Evolutionary conservation across 2,888 invertebrate species (phyloP).

Genomic region (Panopea generosa): DNA sequence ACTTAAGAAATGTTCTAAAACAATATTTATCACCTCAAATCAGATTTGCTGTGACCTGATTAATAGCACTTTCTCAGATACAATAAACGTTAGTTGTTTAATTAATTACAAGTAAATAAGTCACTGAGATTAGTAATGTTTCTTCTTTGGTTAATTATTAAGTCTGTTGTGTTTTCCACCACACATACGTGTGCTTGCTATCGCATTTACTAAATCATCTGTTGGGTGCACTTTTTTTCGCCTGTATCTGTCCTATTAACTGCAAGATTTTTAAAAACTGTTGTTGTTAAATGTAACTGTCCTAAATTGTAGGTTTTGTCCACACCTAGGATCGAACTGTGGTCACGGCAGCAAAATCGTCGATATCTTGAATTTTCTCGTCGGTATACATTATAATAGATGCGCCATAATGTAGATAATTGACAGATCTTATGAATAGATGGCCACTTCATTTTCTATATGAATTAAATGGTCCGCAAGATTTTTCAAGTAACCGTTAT

Average conservation of each 20-base stretch:
- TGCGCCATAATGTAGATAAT: conserved; percentile 12
- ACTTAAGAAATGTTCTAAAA: no score
- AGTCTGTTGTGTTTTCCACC: no score
- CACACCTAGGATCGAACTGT: conserved; percentile 5
- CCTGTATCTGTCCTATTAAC: conserved; percentile 5
- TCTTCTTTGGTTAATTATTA: no score
- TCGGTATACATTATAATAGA: conserved; percentile 23
- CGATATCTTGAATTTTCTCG: conserved; percentile 20
- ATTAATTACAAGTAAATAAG: no score
- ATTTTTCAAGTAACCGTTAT: neutral
- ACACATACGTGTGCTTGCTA: no score
- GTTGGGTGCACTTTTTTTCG: no score
- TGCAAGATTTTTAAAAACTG: conserved; percentile 25
- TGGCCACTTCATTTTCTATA: conserved; percentile 21
- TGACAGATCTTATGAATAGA: conserved; percentile 10
- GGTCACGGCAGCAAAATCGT: conserved; percentile 15
- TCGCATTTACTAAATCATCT: no score
- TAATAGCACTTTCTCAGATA: no score
- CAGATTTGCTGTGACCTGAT: no score
- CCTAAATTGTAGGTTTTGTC: conserved; percentile 37
- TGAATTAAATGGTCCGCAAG: conserved; percentile 18
- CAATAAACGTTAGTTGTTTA: no score
- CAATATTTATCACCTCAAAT: no score
- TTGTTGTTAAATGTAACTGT: conserved; percentile 22
- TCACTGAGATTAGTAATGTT: no score